Conservation (phyloP, 2,113 vertebrate genomes). For the Alethe diademata region DNA sequence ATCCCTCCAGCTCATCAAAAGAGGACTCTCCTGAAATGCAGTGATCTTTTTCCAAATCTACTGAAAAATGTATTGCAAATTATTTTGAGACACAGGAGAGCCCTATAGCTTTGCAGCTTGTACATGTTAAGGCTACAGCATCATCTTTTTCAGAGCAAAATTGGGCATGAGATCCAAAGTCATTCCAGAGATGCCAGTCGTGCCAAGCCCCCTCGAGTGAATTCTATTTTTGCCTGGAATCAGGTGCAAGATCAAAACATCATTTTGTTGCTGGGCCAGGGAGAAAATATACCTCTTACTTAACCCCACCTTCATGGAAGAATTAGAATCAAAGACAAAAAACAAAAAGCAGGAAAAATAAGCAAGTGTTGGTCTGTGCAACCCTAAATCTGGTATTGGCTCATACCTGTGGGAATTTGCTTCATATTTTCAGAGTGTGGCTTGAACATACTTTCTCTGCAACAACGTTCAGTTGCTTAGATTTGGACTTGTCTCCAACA, state of each 20-base stretch:
- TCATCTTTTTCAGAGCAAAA: neutral
- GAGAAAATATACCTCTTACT: neutral
- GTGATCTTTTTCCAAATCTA: neutral
- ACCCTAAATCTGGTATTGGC: neutral
- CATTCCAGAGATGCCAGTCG: neutral
- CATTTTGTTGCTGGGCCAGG: neutral
- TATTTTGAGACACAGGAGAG: neutral
- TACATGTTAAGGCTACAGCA: neutral
- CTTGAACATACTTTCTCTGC: neutral
- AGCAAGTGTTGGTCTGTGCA: neutral
- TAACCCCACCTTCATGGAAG: neutral
- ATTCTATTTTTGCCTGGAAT: neutral
- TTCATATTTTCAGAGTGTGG: neutral
- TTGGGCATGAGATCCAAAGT: neutral
- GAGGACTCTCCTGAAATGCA: neutral
- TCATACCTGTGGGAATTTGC: neutral
- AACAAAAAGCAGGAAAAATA: neutral
- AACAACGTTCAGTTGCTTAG: neutral
- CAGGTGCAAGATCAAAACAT: neutral
- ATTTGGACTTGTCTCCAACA: neutral
- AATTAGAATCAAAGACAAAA: neutral
- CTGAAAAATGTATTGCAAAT: neutral
- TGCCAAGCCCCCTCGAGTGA: fast-evolving
- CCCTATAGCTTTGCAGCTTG: neutral
- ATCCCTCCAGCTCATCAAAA: neutral